Percentiles rank a stretch among this genome's conserved stretches.
phyloP scores from a whole-genome alignment of 1,140 invertebrate species.

The Nephila pilipes region DNA sequence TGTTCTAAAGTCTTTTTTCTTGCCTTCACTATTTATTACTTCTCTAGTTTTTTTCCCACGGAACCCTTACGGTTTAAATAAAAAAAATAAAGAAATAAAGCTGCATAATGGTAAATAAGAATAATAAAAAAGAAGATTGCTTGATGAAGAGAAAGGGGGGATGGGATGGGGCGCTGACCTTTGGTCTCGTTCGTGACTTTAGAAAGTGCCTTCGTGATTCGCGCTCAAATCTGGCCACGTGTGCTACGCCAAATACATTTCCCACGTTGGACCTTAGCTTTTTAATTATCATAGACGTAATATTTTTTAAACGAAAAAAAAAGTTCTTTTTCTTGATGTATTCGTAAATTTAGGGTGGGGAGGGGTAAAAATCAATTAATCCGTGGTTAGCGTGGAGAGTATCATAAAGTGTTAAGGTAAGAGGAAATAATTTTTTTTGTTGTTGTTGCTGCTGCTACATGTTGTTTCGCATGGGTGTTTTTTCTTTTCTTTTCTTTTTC shows the following conservation, averaged over 20 bases:
- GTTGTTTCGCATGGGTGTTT: not conserved
- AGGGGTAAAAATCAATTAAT: slow-evolving; percentile 66
- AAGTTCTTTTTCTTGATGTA: not conserved
- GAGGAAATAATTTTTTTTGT: not conserved
- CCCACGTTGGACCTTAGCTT: slow-evolving; percentile 26
- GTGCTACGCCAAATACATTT: slow-evolving; percentile 26
- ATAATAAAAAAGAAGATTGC: slow-evolving; percentile 28
- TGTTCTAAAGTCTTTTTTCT: slow-evolving; percentile 6
- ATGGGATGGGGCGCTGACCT: slow-evolving; percentile 54
- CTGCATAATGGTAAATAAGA: not conserved
- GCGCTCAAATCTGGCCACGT: slow-evolving; percentile 36
- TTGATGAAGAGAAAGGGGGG: slow-evolving; percentile 25
- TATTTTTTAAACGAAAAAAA: not conserved
- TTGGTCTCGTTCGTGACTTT: slow-evolving; percentile 64
- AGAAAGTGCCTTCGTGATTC: slow-evolving; percentile 56
- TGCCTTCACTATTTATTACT: slow-evolving; percentile 64
- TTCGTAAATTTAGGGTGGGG: not conserved
- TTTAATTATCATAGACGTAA: slow-evolving; percentile 62
- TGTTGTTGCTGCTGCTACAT: not conserved
- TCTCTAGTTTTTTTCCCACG: slow-evolving; percentile 67
- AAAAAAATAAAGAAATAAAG: slow-evolving; percentile 26
- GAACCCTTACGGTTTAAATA: slow-evolving; percentile 22
- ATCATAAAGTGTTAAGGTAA: slow-evolving; percentile 55
- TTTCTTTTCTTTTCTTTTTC: not conserved
- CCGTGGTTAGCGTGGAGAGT: slow-evolving; percentile 56